Evolutionary conservation across 2,113 vertebrate species (phyloP), one percentile per base, ranked within the genome.

Genomic region (cattle (Bos taurus)): DNA sequence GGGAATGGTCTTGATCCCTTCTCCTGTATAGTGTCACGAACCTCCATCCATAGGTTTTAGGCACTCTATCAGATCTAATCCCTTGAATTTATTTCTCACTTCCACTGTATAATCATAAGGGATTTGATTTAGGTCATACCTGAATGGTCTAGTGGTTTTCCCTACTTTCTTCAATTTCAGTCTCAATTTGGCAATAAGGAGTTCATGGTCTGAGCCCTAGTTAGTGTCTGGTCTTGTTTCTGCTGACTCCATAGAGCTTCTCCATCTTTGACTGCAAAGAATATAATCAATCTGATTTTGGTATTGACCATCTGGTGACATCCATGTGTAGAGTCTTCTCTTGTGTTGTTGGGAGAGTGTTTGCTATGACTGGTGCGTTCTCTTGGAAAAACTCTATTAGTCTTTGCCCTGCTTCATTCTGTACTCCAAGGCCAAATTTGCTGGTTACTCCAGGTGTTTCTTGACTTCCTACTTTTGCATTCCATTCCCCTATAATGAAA

Each of bases 171-270:
- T 67, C 33, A 67, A 10, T 67, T 67, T 19, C 16, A 9, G 17
- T 67, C 64, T 67, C 33, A n/a, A 16, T 67, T 67, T 67, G 16
- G 16, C 33, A 67, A 67, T 67, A 67, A 67, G 64, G 16, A n/a
- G 64, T 67, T 67, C 64, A n/a, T n/a, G 3, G 19, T 67, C 33
- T 67, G 16, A 10, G 17, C 16, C 64, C 8, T 17, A 67, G 64
- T 67, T 16, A 19, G 8, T 0, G 0, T n/a, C 33, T 3, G 4
- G 8, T 67, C 16, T 67, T 64, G 7, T 64, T 64, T 64, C 10
- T 67, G 33, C 62, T 67, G 62, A n/a, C 33, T 67, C 7, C 3
- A 67, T n/a, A 67, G 33, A 67, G 33, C 33, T n/a, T 19, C 62
- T 67, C 33, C 33, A 67, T 67, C 62, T 67, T n/a, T 67, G 17